Base-by-base conservation (phyloP, 1,140 invertebrate genomes). In the Alviniconcha marisindica region DNA sequence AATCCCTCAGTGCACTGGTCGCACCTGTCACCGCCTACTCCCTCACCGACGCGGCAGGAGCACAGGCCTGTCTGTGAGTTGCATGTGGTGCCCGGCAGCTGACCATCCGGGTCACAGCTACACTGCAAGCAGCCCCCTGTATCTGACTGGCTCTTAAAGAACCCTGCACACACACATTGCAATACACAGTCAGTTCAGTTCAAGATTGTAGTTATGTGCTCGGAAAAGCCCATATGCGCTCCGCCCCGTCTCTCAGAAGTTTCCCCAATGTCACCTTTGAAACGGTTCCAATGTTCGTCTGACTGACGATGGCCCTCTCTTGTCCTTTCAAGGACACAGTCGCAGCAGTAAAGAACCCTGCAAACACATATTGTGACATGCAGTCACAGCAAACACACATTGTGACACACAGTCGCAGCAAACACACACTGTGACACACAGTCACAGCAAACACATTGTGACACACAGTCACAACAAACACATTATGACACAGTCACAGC, bases 1-100 rank as follows among this genome's bases (percentile, higher is more conserved):
- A 83, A 91, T 15, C 85, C 86, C n/a, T 82, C 81, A 31, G 87
- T 33, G 86, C 92, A 93, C 60, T 88, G 83, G 48, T 88, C 80
- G 85, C 92, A 93, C 31, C 85, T 84, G 54, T 73, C 66, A n/a
- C 92, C 92, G 54, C 86, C 87, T n/a, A 92, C 88, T 24, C 92
- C 91, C 31, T 87, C 81, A 38, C 83, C 83, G n/a, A 81, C 82
- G 54, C 88, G 89, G 83, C 92, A 99, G 82, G 97, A 96, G 91
- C 98, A 99, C 88, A 98, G 97, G 0, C 99, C 99, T 2, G 96
- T 99, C n/a, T 94, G 89, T 14, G 96, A 95, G 88, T 98, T 96
- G 91, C 98, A 99, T 73, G 81, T 77, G 33, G 91, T 92, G 1
- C 85, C 83, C 2, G 83, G 85, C 18, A 96, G 93, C 1, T 98